These are phyloP conservation scores for Alces alces DNA, from an alignment of 2,113 vertebrate genomes.

Conservation along the genomic window DNA sequence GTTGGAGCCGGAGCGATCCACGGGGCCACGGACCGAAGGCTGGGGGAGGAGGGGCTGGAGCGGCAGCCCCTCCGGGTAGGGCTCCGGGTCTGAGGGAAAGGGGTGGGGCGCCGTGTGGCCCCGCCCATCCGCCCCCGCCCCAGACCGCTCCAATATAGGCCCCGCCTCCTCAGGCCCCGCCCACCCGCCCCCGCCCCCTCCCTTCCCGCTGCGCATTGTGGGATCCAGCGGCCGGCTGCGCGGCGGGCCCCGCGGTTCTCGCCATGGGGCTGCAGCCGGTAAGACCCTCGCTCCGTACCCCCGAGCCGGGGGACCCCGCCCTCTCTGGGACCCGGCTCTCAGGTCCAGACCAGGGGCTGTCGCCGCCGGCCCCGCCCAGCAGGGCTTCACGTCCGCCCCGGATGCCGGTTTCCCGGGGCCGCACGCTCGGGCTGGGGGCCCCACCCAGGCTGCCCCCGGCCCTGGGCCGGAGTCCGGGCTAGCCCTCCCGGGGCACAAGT, in stretches of 20 bases:
- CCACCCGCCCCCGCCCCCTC: background rate
- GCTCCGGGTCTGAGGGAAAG: accelerated
- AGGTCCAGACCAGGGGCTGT: background rate
- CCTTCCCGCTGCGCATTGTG: constrained; percentile 55
- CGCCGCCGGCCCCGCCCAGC: background rate
- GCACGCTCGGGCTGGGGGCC: background rate
- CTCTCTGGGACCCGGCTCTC: background rate
- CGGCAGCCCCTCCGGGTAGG: accelerated
- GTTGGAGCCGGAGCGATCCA: background rate
- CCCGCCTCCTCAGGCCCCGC: background rate
- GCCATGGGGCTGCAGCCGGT: constrained; percentile 65
- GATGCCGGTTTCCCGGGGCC: background rate
- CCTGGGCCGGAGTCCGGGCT: background rate
- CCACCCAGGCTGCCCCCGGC: background rate
- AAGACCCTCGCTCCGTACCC: background rate
- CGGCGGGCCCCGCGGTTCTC: background rate
- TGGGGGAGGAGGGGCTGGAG: background rate
- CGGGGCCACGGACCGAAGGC: background rate
- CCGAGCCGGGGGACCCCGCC: background rate
- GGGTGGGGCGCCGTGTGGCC: background rate
- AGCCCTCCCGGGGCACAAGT: background rate
- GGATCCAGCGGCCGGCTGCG: background rate
- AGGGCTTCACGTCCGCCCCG: background rate
- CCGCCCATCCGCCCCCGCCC: background rate
- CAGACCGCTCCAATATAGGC: accelerated